Percentiles rank a stretch among this genome's conserved stretches.
Conservation (phyloP, 2,888 invertebrate species). For the Nomada hirtipes region DNA sequence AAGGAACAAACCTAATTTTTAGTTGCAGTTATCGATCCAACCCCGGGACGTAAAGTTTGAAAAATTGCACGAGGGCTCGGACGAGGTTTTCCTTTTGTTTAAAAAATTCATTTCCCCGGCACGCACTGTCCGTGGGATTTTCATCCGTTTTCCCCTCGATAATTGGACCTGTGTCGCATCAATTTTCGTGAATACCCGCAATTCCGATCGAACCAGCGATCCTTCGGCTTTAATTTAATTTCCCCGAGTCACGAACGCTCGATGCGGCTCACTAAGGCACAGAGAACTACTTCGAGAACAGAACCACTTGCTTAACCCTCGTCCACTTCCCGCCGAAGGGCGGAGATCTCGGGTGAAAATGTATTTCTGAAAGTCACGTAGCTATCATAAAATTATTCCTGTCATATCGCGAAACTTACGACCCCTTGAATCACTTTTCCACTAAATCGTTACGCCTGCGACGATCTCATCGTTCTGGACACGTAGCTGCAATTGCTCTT, state of each 20-base stretch:
- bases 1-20: background rate
- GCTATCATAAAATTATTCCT: slow-evolving; percentile 39
- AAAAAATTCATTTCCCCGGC: slow-evolving; percentile 35
- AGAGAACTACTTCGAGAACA: slow-evolving; percentile 27
- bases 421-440: slow-evolving; percentile 19
- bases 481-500: background rate
- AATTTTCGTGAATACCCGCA: slow-evolving; percentile 42
- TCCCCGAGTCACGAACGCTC: slow-evolving; percentile 58
- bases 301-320: slow-evolving; percentile 36
- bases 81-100: background rate
- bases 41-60: background rate
- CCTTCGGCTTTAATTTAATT: slow-evolving; percentile 68
- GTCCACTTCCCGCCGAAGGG: slow-evolving; percentile 1
- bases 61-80: background rate
- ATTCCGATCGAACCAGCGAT: slow-evolving; percentile 50
- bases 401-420: background rate
- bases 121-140: slow-evolving; percentile 3
- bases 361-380: slow-evolving; percentile 49
- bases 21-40: background rate
- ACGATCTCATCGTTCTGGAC: background rate
- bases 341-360: slow-evolving; percentile 11
- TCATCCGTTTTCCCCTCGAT: background rate
- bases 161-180: slow-evolving; percentile 50
- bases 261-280: slow-evolving; percentile 24
- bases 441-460: slow-evolving; percentile 3